These are phyloP conservation scores for Periphyllus acericola DNA, from an alignment of 2,888 invertebrate species.

Conservation along the genomic window DNA sequence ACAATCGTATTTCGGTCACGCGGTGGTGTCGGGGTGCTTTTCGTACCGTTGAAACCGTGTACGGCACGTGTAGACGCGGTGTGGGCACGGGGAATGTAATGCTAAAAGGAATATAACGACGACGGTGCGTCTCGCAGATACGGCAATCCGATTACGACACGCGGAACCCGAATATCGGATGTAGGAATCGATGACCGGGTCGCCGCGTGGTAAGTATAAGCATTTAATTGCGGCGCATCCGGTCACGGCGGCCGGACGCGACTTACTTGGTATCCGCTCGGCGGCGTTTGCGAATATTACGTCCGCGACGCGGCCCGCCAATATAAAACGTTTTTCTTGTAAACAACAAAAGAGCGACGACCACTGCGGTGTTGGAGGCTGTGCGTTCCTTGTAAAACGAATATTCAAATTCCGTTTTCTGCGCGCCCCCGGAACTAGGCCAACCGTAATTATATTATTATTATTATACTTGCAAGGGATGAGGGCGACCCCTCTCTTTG, in stretches of 20 bases:
- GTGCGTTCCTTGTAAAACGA: constrained; percentile 45
- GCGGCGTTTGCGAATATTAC: constrained; percentile 30
- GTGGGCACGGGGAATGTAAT: no score
- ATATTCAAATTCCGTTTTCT: constrained; percentile 52
- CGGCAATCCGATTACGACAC: no score
- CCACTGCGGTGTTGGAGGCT: not conserved
- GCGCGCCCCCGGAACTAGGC: constrained; percentile 45
- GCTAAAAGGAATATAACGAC: no score
- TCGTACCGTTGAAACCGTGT: no score
- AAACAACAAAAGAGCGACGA: constrained; percentile 51
- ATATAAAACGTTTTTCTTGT: constrained; percentile 60
- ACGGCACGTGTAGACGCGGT: no score
- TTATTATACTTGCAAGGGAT: constrained; percentile 22
- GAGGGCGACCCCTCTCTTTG: not conserved
- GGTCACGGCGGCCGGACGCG: constrained; percentile 46
- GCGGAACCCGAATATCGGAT: no score
- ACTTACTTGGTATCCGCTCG: constrained; percentile 36
- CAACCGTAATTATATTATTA: constrained; percentile 57
- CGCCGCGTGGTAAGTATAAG: not conserved
- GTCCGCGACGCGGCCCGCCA: constrained; percentile 1
- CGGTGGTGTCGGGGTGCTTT: no score
- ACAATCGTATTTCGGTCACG: no score
- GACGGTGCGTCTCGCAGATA: no score
- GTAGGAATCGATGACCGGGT: constrained; percentile 9
- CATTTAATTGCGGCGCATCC: constrained; percentile 48